Evolutionary conservation across 2,113 vertebrate species (phyloP).

Genomic region (Oncorhynchus masou): DNA sequence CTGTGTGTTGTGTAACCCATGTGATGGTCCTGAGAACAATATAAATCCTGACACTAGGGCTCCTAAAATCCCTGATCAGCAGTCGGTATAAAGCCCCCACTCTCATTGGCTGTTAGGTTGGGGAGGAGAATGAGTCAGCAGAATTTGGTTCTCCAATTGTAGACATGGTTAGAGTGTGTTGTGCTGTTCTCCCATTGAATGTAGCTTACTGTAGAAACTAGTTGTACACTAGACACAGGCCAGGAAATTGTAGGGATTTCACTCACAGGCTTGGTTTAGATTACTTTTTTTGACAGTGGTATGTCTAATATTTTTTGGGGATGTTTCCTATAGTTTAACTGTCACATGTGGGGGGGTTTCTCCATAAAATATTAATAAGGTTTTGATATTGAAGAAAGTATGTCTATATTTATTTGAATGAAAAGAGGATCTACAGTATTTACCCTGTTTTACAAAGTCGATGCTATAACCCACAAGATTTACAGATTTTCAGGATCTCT

Average conservation of each 20-base stretch:
- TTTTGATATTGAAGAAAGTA: not conserved
- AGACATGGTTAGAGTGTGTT: constrained; percentile 9
- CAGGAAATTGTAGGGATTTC: not conserved
- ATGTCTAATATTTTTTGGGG: not conserved
- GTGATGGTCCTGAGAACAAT: constrained; percentile 10
- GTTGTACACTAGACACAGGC: not conserved
- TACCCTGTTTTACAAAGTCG: too few relatives aligned
- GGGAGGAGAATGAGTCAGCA: constrained; percentile 63
- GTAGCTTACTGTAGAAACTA: not conserved
- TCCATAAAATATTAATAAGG: not conserved
- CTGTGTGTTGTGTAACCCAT: not conserved
- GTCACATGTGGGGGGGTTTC: too few relatives aligned
- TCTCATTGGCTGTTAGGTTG: constrained; percentile 51
- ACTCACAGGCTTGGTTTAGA: not conserved
- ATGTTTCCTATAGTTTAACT: too few relatives aligned
- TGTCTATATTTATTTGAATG: not conserved
- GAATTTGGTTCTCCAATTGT: constrained; percentile 31
- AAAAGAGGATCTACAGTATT: too few relatives aligned
- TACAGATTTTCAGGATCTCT: too few relatives aligned
- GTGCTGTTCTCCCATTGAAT: not conserved
- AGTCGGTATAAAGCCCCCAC: constrained; percentile 1
- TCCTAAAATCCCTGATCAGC: constrained; percentile 42
- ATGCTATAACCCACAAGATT: too few relatives aligned
- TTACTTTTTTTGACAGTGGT: not conserved
- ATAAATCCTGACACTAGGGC: constrained; percentile 22